These are phyloP conservation scores for Nephrotoma flavescens DNA, from an alignment of 2,888 invertebrate genomes.

Conservation along the genomic window DNA sequence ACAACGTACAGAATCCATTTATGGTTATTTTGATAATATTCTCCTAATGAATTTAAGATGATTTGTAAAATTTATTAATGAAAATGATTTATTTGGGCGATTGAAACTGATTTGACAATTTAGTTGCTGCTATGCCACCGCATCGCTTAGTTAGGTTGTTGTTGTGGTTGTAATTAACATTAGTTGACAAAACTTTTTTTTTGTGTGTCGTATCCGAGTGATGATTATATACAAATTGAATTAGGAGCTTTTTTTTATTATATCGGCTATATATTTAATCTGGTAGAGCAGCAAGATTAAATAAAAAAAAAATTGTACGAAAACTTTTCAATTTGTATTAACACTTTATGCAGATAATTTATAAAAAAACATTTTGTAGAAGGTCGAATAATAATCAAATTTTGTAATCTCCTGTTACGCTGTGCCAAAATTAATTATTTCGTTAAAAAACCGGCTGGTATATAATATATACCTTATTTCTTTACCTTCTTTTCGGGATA, in stretches of 20 bases:
- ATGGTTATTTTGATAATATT: neutral
- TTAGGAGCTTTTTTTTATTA: too few relatives aligned
- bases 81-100: neutral
- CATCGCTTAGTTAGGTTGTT: too few relatives aligned
- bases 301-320: neutral
- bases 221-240: neutral
- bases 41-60: neutral
- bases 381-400: neutral
- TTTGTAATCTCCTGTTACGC: neutral
- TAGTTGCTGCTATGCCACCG: too few relatives aligned
- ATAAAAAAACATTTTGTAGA: too few relatives aligned
- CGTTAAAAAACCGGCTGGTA: neutral
- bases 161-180: neutral
- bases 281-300: neutral
- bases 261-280: too few relatives aligned
- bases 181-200: neutral
- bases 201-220: neutral
- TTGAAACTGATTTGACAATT: neutral
- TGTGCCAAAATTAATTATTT: neutral
- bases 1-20: neutral
- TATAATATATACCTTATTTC: neutral
- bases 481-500: neutral
- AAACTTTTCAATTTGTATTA: neutral
- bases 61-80: neutral
- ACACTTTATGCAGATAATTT: neutral